Percentiles rank a stretch among this genome's conserved stretches.
phyloP scores from a whole-genome alignment of 2,113 vertebrate genomes.

The Ursus arctos region DNA sequence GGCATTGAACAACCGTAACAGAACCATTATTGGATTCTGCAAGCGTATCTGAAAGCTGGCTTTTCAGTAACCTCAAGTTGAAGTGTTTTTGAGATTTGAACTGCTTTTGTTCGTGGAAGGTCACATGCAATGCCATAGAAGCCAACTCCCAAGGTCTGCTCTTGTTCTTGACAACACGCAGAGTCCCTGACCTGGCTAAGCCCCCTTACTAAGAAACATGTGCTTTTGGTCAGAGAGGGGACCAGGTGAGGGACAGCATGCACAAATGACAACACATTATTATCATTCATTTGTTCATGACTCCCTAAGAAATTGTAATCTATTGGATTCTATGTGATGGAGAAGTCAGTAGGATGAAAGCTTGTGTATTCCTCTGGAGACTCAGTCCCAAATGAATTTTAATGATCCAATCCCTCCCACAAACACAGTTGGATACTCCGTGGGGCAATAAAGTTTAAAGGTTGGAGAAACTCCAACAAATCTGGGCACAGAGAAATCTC shows the following conservation, averaged over 20 bases:
- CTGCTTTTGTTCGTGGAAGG: constrained; percentile 53
- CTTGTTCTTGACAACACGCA: neutral
- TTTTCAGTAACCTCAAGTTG: neutral
- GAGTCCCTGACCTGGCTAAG: neutral
- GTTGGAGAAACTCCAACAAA: constrained; percentile 69
- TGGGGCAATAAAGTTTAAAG: constrained; percentile 63
- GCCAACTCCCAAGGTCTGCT: neutral
- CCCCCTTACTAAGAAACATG: neutral
- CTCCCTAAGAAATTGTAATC: neutral
- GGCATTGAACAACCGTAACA: neutral
- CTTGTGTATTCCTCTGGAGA: neutral
- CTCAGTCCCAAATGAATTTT: constrained; percentile 51
- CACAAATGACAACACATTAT: neutral
- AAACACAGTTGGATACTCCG: constrained; percentile 49
- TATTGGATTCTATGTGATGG: neutral
- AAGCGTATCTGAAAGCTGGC: neutral
- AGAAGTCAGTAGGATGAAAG: neutral
- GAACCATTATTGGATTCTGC: neutral
- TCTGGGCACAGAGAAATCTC: constrained; percentile 51
- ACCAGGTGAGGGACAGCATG: neutral
- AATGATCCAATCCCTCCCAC: constrained; percentile 25
- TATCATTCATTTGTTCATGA: neutral
- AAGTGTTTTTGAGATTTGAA: constrained; percentile 42
- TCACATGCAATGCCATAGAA: neutral
- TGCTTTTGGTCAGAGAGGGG: constrained; percentile 38